Conservation (phyloP, 2,797 vertebrate genomes). For the Girardinus metallicus region DNA sequence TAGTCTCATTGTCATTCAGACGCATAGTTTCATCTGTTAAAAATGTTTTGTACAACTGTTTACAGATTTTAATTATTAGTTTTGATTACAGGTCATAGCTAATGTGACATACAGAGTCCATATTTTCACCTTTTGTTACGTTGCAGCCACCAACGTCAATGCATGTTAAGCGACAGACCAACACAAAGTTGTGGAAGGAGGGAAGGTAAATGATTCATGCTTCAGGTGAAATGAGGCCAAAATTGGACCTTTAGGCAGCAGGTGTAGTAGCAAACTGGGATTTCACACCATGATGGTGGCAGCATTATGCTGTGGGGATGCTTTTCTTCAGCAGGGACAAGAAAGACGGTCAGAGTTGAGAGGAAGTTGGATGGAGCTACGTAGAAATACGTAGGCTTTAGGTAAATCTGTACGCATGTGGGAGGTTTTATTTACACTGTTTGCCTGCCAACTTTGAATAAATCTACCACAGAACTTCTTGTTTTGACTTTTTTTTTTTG, state of each 20-base stretch:
- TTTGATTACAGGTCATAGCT: background rate
- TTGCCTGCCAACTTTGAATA: no score
- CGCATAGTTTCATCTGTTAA: background rate
- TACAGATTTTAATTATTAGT: background rate
- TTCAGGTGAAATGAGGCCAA: background rate
- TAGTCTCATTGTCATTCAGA: background rate
- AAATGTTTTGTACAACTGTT: background rate
- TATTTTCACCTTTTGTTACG: background rate
- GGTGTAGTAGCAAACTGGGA: background rate
- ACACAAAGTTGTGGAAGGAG: background rate
- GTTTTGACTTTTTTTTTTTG: no score
- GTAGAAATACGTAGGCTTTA: no score
- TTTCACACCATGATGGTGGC: background rate
- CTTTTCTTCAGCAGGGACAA: background rate
- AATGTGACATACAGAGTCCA: background rate
- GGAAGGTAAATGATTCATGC: background rate
- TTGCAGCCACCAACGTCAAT: background rate
- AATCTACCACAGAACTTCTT: no score
- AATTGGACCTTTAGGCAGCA: background rate
- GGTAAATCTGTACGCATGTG: no score
- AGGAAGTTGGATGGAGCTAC: background rate
- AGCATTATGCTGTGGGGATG: background rate
- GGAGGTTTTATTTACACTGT: no score
- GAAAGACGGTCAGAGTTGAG: background rate
- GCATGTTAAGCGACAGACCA: background rate